These are phyloP conservation scores for Rhabdomys dilectus DNA, from an alignment of 2,113 vertebrate genomes.

Conservation along the genomic window DNA sequence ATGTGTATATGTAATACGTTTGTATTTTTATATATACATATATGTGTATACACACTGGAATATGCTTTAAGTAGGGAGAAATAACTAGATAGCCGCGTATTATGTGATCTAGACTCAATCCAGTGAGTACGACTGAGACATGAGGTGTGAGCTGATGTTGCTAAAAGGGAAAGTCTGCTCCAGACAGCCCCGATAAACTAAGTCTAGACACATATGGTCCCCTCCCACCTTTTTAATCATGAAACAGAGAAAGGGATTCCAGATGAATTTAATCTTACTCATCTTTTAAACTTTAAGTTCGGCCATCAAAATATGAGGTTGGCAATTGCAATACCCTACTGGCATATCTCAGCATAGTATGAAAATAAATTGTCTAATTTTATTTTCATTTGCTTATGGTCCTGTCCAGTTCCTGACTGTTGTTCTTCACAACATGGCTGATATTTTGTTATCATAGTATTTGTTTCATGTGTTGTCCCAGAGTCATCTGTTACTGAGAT, in stretches of 20 bases:
- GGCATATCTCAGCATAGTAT: neutral
- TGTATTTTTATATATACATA: neutral
- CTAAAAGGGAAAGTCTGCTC: neutral
- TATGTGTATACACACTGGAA: neutral
- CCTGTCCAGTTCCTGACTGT: neutral
- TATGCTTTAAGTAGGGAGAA: neutral
- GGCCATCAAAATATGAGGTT: conserved; percentile 43
- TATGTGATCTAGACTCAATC: neutral
- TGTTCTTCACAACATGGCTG: neutral
- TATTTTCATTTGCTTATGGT: neutral
- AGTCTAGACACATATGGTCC: neutral
- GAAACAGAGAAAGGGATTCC: neutral
- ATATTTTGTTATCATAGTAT: neutral
- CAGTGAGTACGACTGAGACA: too few relatives aligned
- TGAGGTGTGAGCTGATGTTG: rapidly evolving
- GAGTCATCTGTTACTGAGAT: neutral
- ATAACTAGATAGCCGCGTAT: neutral
- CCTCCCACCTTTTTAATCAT: too few relatives aligned
- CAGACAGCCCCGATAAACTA: rapidly evolving
- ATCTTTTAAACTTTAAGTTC: neutral
- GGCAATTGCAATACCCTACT: neutral
- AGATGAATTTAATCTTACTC: neutral
- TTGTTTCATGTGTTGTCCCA: neutral
- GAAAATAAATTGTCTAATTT: neutral
- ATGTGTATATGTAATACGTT: neutral